Base-by-base conservation (phyloP, 2,888 invertebrate genomes). In the Dermolepida albohirtum region DNA sequence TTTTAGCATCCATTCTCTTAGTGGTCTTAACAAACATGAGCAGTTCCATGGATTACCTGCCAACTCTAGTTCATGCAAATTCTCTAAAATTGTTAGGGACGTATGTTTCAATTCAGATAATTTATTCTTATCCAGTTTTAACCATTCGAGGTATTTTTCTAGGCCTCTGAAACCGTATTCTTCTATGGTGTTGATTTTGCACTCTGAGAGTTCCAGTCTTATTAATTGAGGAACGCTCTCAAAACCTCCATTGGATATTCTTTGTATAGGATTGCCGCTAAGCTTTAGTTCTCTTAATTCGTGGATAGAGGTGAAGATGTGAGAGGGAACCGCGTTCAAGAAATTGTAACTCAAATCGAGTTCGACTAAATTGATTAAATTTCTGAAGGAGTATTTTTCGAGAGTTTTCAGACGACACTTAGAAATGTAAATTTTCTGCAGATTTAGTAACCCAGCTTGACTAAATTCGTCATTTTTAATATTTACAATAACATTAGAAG, bases 31-130 rank as follows among this genome's bases (percentile, higher is more conserved):
- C 27, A 87, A 86, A 79, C 94, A 94, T 47, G 92, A 90, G 80
- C 94, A 94, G 80, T 93, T 91, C 93, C 94, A 94, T 0, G 91
- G 92, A 82, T 94, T 94, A 69, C 87, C 88, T n/a, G 91, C 89
- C 72, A 94, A 82, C 76, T 92, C 92, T 70, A 94, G 83, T 11
- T 92, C 92, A 78, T 92, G 91, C 62, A 94, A 82, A 71, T 88
- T 89, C 72, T 89, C 85, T 51, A 94, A 82, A 8, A 89, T 87
- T 0, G 89, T 90, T 69, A 94, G 84, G 10, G 90, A 88, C 40
- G 88, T 87, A 11, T 92, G 87, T 66, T 87, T 86, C 11, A 93
- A 86, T 69, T 90, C 88, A 55, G 87, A 86, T 70, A 95, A 80
- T 77, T 87, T 88, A 80, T 95, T 95, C 74, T 89, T 89, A 78